Conservation (phyloP, 2,113 vertebrate species). For the Tor tambroides region DNA sequence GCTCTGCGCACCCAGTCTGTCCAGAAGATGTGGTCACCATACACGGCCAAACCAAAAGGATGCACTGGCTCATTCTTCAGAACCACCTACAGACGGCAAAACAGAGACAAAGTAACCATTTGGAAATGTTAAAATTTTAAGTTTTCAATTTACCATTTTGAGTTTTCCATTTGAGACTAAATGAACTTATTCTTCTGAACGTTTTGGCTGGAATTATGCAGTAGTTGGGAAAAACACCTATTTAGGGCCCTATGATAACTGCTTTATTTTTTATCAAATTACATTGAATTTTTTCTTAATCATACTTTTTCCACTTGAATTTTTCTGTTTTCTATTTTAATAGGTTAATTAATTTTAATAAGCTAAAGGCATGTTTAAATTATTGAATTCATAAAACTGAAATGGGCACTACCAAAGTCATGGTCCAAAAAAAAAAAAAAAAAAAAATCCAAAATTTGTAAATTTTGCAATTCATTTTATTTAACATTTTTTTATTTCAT, state of each 20-base stretch:
- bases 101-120: neutral
- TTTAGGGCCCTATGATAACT: neutral
- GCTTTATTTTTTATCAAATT: no score
- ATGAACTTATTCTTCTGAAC: neutral
- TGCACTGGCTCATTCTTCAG: conserved; percentile 95
- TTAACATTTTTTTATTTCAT: no score
- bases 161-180: neutral
- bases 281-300: no score
- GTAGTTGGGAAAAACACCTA: neutral
- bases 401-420: no score
- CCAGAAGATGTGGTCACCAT: conserved; percentile 98
- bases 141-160: neutral
- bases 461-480: no score
- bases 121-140: neutral
- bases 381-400: no score
- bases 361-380: no score
- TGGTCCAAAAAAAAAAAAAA: no score
- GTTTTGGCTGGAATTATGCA: neutral
- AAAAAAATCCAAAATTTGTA: no score
- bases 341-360: no score
- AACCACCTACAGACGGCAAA: conserved; percentile 81
- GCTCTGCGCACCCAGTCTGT: conserved; percentile 97
- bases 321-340: no score
- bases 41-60: conserved; percentile 93
- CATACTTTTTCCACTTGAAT: no score